These are phyloP conservation scores for Eurypyga helias DNA, from an alignment of 2,113 vertebrate species.

Conservation along the genomic window DNA sequence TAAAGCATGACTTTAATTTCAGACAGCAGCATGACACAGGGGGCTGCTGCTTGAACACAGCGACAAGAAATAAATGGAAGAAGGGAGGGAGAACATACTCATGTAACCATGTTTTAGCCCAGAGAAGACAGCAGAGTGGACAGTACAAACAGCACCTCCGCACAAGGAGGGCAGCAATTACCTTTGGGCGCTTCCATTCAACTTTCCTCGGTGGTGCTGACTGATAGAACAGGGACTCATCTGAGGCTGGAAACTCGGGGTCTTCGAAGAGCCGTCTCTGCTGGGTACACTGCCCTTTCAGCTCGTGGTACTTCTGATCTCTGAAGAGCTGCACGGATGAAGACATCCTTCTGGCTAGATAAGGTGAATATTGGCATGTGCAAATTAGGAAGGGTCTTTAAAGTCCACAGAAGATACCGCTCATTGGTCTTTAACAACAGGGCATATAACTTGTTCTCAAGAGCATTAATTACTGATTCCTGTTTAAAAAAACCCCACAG, in stretches of 20 bases:
- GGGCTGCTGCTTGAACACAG: neutral
- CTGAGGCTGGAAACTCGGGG: conserved; percentile 85
- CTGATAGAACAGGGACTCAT: conserved; percentile 85
- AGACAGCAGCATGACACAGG: neutral
- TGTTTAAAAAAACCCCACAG: neutral
- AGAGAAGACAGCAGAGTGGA: neutral
- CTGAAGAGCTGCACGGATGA: conserved; percentile 76
- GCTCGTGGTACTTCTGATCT: conserved; percentile 83
- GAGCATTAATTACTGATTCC: neutral
- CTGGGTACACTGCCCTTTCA: conserved; percentile 82
- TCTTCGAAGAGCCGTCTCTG: conserved; percentile 87
- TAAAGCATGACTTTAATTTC: neutral
- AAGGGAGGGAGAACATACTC: neutral
- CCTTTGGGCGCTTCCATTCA: conserved; percentile 92
- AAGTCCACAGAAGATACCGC: neutral
- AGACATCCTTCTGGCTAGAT: conserved; percentile 74
- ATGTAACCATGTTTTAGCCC: neutral
- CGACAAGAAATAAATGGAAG: neutral
- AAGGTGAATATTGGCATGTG: neutral
- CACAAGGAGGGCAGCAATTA: conserved; percentile 47
- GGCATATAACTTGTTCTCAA: neutral
- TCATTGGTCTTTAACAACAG: neutral
- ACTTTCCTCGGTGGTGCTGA: conserved; percentile 76
- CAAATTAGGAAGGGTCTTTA: neutral
- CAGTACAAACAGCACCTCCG: neutral